phyloP scores from a whole-genome alignment of 2,113 vertebrate genomes.

The Epinephelus moara region DNA sequence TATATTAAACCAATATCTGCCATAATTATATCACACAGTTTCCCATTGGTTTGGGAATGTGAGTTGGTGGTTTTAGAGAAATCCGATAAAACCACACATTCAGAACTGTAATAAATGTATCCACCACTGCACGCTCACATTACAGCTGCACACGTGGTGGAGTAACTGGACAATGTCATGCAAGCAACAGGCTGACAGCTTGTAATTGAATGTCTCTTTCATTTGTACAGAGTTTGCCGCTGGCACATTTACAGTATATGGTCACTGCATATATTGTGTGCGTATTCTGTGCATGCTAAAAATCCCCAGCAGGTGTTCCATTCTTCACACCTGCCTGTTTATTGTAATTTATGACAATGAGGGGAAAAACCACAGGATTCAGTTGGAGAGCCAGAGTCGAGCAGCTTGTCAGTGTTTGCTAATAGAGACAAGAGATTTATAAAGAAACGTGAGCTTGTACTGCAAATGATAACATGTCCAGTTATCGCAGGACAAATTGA shows the following conservation, averaged over 20 bases:
- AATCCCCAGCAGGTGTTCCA: slow-evolving; percentile 26
- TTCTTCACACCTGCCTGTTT: slow-evolving; percentile 40
- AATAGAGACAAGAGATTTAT: slow-evolving; percentile 55
- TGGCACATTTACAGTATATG: background rate
- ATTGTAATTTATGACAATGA: slow-evolving; percentile 41
- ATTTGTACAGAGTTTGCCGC: background rate
- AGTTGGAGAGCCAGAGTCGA: background rate
- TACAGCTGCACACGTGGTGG: background rate
- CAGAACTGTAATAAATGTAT: background rate
- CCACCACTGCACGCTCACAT: background rate
- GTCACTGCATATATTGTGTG: slow-evolving; percentile 21
- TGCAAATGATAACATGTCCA: slow-evolving; percentile 44
- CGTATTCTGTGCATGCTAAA: slow-evolving; percentile 2
- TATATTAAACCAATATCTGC: slow-evolving; percentile 42
- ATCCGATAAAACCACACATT: slow-evolving; percentile 14
- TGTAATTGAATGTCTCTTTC: slow-evolving; percentile 23
- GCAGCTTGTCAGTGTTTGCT: slow-evolving; percentile 43
- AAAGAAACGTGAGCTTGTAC: slow-evolving; percentile 44
- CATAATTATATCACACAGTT: slow-evolving; percentile 48
- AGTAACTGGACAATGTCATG: slow-evolving; percentile 8
- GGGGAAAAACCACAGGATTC: slow-evolving; percentile 21
- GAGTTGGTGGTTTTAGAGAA: slow-evolving; percentile 11
- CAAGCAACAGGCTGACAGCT: slow-evolving; percentile 21
- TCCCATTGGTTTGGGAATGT: slow-evolving; percentile 30
- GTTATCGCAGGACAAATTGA: slow-evolving; percentile 53